Base-by-base conservation (phyloP, 2,888 invertebrate genomes). In the Philaethria dido region DNA sequence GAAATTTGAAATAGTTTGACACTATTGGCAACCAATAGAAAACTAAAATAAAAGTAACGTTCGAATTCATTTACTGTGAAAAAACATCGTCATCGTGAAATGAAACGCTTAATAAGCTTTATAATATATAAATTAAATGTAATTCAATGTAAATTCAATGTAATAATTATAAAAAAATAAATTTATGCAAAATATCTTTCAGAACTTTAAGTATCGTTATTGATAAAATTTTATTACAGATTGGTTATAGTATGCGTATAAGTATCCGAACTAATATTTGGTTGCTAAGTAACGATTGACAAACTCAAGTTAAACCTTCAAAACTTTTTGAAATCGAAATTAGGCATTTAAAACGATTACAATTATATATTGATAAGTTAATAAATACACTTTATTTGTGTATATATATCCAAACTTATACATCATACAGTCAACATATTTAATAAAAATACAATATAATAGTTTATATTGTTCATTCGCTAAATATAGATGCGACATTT, bases 1-100 rank as follows among this genome's bases (percentile, higher is more conserved):
- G 44, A 69, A 64, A 64, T 66, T 69, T 64, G 20, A 62, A 69
- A 66, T 61, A 48, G 18, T 63, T 20, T 65, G 64, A 65, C 59
- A 50, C 29, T 3, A 9, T 13, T 11, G 14, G 14, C 18, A 20
- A 8, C 20, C n/a, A 42, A 42, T 59, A 25, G 50, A 50, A 65
- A 50, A 59, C 44, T 39, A 44, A 11, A 36, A 44, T 20, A 16
- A 1, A 11, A 16, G 6, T n/a, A 39, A 44, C 8, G 25, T 6
- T 50, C 33, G 57, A 44, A 42, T 65, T 11, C 29, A 8, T 20
- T 18, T n/a, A 65, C 59, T n/a, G 6, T 18, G n/a, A 48, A 9
- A 48, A 48, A 2, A 52, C 1, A 52, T 9, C 16, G 16, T 9
- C 16, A 33, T 16, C 14, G 25, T 25, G 6, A 25, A 50, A n/a